Conservation (phyloP, 1,140 invertebrate genomes). For the Drosophila neocordata region DNA sequence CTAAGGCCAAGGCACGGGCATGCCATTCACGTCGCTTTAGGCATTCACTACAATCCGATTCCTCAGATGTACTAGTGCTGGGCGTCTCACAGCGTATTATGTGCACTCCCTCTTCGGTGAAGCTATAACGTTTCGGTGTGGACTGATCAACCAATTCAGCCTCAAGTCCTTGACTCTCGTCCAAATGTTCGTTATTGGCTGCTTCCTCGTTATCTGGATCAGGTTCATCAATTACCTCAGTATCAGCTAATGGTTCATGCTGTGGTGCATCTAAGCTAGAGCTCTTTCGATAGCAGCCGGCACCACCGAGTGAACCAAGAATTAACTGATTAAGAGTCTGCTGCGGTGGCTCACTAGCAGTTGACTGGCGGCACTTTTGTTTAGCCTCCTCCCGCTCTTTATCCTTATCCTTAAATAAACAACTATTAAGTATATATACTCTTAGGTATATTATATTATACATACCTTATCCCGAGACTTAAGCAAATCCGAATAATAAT, state of each 20-base stretch:
- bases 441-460: background rate
- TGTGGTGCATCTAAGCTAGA: conserved; percentile 88
- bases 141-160: conserved; percentile 61
- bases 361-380: conserved; percentile 71
- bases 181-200: conserved; percentile 11
- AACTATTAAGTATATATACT: conserved; percentile 22
- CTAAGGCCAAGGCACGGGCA: conserved; percentile 75
- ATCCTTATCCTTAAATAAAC: conserved; percentile 27
- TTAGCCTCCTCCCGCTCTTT: conserved; percentile 59
- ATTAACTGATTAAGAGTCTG: conserved; percentile 42
- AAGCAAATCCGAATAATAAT: conserved; percentile 90
- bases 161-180: conserved; percentile 22
- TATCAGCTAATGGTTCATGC: conserved; percentile 69
- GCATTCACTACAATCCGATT: conserved; percentile 82
- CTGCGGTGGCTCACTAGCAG: conserved; percentile 75
- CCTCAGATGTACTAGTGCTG: conserved; percentile 80
- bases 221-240: background rate
- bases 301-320: background rate
- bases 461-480: conserved; percentile 83
- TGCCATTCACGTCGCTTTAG: conserved; percentile 82
- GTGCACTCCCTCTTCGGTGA: conserved; percentile 87
- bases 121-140: conserved; percentile 86
- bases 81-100: conserved; percentile 82
- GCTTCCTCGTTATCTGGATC: conserved; percentile 15
- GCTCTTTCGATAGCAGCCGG: conserved; percentile 84